Evolutionary conservation across 1,140 invertebrate species (phyloP), one percentile per base, ranked within the genome.

Genomic region (Drosophila novamexicana): DNA sequence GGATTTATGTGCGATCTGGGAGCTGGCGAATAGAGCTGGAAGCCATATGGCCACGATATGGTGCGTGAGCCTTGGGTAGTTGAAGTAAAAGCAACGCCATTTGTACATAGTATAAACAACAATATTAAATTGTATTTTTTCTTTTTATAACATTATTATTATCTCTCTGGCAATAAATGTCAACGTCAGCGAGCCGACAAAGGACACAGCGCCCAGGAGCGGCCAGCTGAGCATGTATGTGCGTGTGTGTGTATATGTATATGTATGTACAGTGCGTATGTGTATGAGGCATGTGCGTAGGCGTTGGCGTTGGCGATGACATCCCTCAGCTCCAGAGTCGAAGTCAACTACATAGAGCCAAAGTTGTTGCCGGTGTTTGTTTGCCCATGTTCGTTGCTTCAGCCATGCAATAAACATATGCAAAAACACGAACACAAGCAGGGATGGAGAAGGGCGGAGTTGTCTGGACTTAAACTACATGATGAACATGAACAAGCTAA

Each of bases 101-200:
- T 74, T 63, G 65, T 74, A 74, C 79, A 75, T 83, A 81, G 67
- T 81, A 89, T 89, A 90, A 90, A 89, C 84, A 89, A 90, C 80
- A 88, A 89, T 89, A 89, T 90, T 90, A 89, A 89, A 90, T 90
- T 90, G 85, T 89, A 90, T 90, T 84, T 89, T 84, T 83, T 80
- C 54, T 50, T 89, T 89, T 88, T 88, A 88, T 88, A 89, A 88
- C 83, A 88, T 88, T 88, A 88, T 88, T 90, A 89, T 90, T 90
- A 89, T 89, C 84, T 89, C 84, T 88, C 84, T 89, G 84, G 84
- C 85, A 89, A 89, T 89, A 89, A 89, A 89, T 89, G 84, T 89
- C 84, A 89, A 89, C 84, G 84, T 89, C 84, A 89, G 77, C 80
- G 80, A 77, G 82, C 79, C 82, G 80, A 84, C 82, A 81, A 75